These are phyloP conservation scores for Sinocyclocheilus maitianheensis DNA, from an alignment of 2,113 vertebrate species.

Conservation along the genomic window DNA sequence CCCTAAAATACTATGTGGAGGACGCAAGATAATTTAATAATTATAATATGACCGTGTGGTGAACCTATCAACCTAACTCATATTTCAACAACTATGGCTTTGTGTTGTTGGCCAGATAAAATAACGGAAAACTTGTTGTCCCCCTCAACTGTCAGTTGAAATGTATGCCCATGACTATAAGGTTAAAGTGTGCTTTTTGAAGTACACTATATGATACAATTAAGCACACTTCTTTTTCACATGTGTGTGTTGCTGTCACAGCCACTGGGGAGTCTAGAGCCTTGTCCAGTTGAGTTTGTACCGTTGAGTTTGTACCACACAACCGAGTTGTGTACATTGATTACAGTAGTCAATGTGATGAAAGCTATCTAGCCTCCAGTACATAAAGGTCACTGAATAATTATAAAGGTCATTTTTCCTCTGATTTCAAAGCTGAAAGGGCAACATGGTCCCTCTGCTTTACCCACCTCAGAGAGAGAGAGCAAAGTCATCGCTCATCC, in stretches of 20 bases:
- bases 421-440: slow-evolving; percentile 8
- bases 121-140: no score
- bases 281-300: slow-evolving; percentile 5
- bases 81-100: no score
- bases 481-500: background rate
- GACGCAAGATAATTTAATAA: no score
- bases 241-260: background rate
- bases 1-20: no score
- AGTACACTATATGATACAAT: background rate
- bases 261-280: slow-evolving; percentile 28
- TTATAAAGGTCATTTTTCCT: slow-evolving; percentile 9
- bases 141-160: no score
- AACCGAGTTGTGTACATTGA: slow-evolving; percentile 16
- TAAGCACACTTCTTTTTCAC: background rate
- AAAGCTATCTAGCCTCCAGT: slow-evolving; percentile 33
- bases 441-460: background rate
- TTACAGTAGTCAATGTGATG: slow-evolving; percentile 14
- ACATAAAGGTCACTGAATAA: slow-evolving; percentile 28
- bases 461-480: background rate
- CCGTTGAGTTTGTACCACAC: background rate
- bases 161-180: no score
- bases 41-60: no score
- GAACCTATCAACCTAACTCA: no score
- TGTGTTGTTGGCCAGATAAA: no score
- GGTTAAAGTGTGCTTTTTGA: no score